Evolutionary conservation across 1,140 invertebrate genomes (phyloP).

Genomic region (Anadara kagoshimensis): DNA sequence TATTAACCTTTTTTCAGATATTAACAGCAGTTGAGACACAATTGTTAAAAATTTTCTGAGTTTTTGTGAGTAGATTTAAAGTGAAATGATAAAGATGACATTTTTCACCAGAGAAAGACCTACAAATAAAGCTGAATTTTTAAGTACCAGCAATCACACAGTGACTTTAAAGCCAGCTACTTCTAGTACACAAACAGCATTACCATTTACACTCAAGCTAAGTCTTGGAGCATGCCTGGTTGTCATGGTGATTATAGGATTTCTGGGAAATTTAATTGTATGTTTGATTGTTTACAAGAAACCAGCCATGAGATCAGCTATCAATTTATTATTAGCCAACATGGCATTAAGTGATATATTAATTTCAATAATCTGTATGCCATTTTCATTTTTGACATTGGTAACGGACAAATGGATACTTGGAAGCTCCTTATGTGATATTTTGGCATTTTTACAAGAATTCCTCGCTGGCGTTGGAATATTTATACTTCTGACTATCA

Average conservation of each 20-base stretch:
- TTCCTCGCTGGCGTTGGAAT: slow-evolving; percentile 34
- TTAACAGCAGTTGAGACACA: no score
- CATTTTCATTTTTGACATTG: slow-evolving; percentile 36
- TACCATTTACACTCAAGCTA: slow-evolving; percentile 78
- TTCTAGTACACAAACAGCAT: background rate
- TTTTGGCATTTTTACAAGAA: slow-evolving; percentile 34
- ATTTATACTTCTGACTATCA: slow-evolving; percentile 47
- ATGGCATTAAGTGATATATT: slow-evolving; percentile 50
- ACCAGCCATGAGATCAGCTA: slow-evolving; percentile 56
- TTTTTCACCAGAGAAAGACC: no score
- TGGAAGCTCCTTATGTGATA: slow-evolving; percentile 19
- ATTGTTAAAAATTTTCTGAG: no score
- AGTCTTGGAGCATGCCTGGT: slow-evolving; percentile 77
- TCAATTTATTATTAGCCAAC: slow-evolving; percentile 54
- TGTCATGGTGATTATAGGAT: slow-evolving; percentile 35
- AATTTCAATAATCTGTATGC: slow-evolving; percentile 42
- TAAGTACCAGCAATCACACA: no score
- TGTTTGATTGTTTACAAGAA: slow-evolving; percentile 55
- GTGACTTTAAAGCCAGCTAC: no score
- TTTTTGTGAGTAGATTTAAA: no score
- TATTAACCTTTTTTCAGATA: no score
- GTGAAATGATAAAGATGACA: no score
- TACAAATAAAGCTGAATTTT: no score
- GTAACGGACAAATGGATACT: slow-evolving; percentile 32
- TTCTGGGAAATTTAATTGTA: slow-evolving; percentile 49